A percentile compares a stretch with the other conserved stretches of the same genome.
Conservation (phyloP, 2,888 invertebrate species). For the Drosophila longiperda region DNA sequence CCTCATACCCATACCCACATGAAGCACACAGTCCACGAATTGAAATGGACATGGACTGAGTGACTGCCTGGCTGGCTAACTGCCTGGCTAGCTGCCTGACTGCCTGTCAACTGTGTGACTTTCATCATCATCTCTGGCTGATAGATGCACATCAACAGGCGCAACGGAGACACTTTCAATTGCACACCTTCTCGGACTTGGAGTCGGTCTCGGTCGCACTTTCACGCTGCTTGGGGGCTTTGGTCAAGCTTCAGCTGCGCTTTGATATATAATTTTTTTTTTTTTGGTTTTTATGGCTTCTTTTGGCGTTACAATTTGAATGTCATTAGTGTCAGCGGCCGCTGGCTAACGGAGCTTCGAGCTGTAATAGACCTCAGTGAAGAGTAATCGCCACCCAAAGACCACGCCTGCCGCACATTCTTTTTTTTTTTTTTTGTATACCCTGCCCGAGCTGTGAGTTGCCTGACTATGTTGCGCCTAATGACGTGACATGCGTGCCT, state of each 20-base stretch:
- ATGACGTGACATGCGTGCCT: neutral
- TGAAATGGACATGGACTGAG: conserved; percentile 33
- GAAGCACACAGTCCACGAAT: conserved; percentile 25
- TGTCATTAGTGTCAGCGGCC: conserved; percentile 77
- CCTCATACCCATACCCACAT: conserved; percentile 41
- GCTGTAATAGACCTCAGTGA: conserved; percentile 23
- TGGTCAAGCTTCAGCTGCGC: conserved; percentile 33
- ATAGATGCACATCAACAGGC: conserved; percentile 67
- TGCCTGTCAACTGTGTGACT: conserved; percentile 22
- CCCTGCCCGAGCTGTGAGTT: conserved; percentile 9
- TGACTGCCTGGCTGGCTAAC: neutral
- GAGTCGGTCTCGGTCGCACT: conserved; percentile 44
- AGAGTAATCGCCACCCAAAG: conserved; percentile 12
- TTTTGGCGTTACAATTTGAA: conserved; percentile 76
- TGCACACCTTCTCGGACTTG: conserved; percentile 63
- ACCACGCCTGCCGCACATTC: conserved; percentile 36
- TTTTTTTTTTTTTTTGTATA: conserved; percentile 4
- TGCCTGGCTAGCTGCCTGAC: neutral
- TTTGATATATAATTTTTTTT: conserved; percentile 46
- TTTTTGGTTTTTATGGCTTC: conserved; percentile 64
- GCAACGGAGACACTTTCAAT: conserved; percentile 74
- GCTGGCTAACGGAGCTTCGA: conserved; percentile 65
- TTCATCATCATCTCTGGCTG: conserved; percentile 49
- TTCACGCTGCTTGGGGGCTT: conserved; percentile 41
- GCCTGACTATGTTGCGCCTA: neutral